A percentile compares a stretch with the other conserved stretches of the same genome.
These are phyloP conservation scores for Jacana jacana DNA, from an alignment of 2,113 vertebrate genomes.

Conservation along the genomic window DNA sequence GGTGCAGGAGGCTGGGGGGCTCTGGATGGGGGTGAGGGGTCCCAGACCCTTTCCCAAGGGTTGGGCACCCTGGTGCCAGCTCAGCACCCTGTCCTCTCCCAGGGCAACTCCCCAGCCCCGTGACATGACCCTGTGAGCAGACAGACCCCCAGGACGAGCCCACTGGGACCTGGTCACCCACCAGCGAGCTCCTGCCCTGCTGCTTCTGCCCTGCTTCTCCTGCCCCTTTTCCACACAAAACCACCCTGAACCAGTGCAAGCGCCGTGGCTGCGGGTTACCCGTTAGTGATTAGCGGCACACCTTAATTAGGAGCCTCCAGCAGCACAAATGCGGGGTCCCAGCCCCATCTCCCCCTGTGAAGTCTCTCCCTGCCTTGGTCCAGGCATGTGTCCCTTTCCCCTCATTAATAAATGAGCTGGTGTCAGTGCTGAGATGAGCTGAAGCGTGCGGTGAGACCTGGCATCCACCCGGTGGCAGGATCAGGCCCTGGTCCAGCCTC, in stretches of 20 bases:
- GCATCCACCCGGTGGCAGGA: background rate
- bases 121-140: background rate
- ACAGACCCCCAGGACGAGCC: background rate
- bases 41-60: slow-evolving; percentile 18
- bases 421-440: background rate
- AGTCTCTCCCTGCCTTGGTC: background rate
- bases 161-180: rapidly evolving
- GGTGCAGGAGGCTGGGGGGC: background rate
- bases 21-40: background rate
- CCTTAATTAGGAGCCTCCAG: background rate
- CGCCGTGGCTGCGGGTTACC: background rate
- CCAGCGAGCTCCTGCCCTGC: rapidly evolving
- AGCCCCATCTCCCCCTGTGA: rapidly evolving
- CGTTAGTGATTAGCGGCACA: background rate
- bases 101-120: background rate
- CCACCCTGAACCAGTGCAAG: background rate
- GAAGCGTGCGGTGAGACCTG: background rate
- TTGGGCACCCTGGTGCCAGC: background rate
- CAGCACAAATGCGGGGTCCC: background rate
- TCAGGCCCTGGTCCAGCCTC: background rate
- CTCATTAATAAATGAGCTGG: background rate
- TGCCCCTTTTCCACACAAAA: rapidly evolving
- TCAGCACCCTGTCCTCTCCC: background rate
- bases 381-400: rapidly evolving
- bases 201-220: rapidly evolving